Conservation (phyloP, 2,113 vertebrate genomes). For the Desmodus rotundus region DNA sequence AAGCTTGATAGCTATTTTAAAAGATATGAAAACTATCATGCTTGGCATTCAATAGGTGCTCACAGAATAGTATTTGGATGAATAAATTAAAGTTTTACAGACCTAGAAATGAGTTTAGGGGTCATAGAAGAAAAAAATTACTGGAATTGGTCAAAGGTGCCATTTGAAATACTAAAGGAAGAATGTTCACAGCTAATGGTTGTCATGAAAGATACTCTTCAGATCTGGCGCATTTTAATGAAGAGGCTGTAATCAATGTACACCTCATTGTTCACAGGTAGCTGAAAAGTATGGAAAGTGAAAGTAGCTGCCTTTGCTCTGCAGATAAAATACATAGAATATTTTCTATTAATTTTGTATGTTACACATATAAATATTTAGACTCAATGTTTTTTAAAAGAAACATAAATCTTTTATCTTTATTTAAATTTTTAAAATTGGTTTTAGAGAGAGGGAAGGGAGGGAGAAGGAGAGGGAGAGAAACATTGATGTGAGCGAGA, state of each 20-base stretch:
- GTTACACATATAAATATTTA: background rate
- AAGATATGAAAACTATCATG: background rate
- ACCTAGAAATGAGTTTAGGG: background rate
- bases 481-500: too few species aligned
- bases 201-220: background rate
- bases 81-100: background rate
- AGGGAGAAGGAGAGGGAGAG: too few species aligned
- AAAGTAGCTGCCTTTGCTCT: background rate
- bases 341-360: background rate
- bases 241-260: background rate
- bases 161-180: background rate
- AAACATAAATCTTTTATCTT: background rate
- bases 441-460: too few species aligned
- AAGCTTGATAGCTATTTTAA: background rate
- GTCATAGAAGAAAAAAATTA: background rate
- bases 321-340: background rate
- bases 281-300: background rate
- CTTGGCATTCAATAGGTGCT: background rate
- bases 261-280: background rate
- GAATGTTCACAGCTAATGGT: background rate
- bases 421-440: too few species aligned
- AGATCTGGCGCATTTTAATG: background rate
- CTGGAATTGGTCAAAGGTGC: background rate
- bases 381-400: background rate
- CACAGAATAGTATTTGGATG: background rate